Base-by-base conservation (phyloP, 2,888 invertebrate genomes). In the Cephus spinipes region DNA sequence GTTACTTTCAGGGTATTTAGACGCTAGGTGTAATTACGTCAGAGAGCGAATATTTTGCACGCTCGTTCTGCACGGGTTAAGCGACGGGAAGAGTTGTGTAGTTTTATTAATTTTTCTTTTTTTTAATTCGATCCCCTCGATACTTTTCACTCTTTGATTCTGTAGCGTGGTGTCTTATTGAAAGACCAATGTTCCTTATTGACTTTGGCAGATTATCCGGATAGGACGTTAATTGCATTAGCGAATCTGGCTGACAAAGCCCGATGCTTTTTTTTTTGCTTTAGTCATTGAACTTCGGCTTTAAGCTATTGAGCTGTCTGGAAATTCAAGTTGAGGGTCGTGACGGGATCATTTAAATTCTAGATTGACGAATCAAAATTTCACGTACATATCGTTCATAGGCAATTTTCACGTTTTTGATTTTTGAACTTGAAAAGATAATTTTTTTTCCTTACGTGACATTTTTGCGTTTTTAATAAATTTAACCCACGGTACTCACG, bases 1-100 rank as follows among this genome's bases (percentile, higher is more conserved):
- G 80, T 82, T 84, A 82, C 81, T 80, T 84, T 84, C 80, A 77
- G 74, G 79, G 80, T 84, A 82, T 83, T 84, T 83, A 80, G 81
- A 81, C 76, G 81, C 35, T 35, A 35, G 12, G 35, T 35, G 3
- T 0, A 12, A 35, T 35, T 35, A 35, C 3, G 12, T 12, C 35
- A 3, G 12, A 35, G 35, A 12, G 35, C 68, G 35, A 80, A 76
- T 74, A 79, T 77, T 55, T 55, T 9, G 55, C 55, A 55, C 9
- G 1, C 9, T 23, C 23, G 1, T 55, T 23, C 1, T 55, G 55
- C 1, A 1, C 9, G 23, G 23, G 23, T 55, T 55, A 15, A 15
- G 15, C 15, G 4, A 40, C 15, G 15, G 0, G 6, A 2, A 15
- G 6, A 15, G 4, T 15, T 4, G 40, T 40, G 40, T 15, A 40